Evolutionary conservation across 2,888 invertebrate species (phyloP).

Genomic region (Nomada ferruginata): DNA sequence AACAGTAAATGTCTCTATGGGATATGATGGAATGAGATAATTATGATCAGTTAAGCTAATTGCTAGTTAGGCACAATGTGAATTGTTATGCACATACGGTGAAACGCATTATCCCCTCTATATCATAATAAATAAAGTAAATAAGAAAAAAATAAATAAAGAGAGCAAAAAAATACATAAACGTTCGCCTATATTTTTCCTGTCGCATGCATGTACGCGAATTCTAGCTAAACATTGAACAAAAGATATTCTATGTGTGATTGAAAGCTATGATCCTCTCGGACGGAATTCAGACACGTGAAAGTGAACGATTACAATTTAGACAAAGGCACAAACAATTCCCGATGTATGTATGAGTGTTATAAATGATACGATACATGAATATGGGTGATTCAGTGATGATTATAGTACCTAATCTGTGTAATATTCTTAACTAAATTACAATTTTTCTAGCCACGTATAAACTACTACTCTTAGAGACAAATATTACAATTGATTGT

Average conservation of each 20-base stretch:
- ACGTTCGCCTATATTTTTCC: background rate
- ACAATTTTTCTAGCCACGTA: conserved; percentile 41
- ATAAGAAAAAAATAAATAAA: background rate
- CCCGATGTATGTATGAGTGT: conserved; percentile 19
- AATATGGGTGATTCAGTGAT: conserved; percentile 37
- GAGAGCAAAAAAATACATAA: background rate
- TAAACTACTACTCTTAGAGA: conserved; percentile 68
- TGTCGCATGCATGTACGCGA: conserved; percentile 54
- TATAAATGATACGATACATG: conserved; percentile 44
- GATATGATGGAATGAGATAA: conserved; percentile 50
- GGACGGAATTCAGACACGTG: conserved; percentile 7
- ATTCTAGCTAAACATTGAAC: conserved; percentile 36
- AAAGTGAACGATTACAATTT: conserved; percentile 34
- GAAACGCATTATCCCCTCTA: conserved; percentile 34
- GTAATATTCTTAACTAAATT: conserved; percentile 49
- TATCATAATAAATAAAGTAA: conserved; percentile 6
- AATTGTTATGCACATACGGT: conserved; percentile 33
- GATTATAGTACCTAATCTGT: conserved; percentile 36
- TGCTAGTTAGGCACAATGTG: conserved; percentile 48
- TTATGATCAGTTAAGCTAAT: conserved; percentile 43
- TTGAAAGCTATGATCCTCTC: conserved; percentile 6
- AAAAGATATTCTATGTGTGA: conserved; percentile 13
- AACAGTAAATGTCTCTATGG: conserved; percentile 71
- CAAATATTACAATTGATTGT: conserved; percentile 75
- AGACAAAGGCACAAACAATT: conserved; percentile 34